Base-by-base conservation (phyloP, 2,113 vertebrate species). In the Donacobius atricapilla region DNA sequence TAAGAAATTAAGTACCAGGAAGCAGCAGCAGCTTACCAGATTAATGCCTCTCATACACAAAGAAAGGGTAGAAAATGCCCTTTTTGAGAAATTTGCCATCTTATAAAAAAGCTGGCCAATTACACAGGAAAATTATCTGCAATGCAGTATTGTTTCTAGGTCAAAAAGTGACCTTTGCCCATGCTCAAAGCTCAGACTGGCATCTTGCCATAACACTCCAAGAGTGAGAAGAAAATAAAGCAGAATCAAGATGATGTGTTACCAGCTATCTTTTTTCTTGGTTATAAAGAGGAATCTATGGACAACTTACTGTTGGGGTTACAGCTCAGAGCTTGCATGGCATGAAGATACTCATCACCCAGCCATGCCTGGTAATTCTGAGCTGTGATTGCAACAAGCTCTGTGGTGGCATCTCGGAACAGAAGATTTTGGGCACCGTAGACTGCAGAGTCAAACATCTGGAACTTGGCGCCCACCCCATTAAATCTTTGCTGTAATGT, bases 321-420 rank as follows among this genome's bases (percentile, higher is more conserved):
- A 71, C 99, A 99, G 97, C 98, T 98, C 97, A 99, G 97, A 37
- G 98, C 99, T 80, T 78, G 97, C 95, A 99, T 80, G 54, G 98
- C 98, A 12, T 78, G 96, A 48, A 98, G 87, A 85, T 99, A 99
- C 45, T 95, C 93, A 2, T 35, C 93, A 39, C 99, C 99, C 97
- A 99, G 97, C 99, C 99, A 99, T 0, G 85, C 92, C 77, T 98
- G 97, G 22, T 99, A 99, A 56, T 98, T 98, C 48, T 99, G 98
- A 3, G 90, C 96, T 73, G 96, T 87, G 3, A 97, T 96, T 45
- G 65, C 63, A 70, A 97, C 47, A 10, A 99, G 98, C 63, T 96
- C 95, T 20, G 83, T 92, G 51, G 99, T 98, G 35, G 92, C 80
- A 13, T 99, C 97, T 88, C 98, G 99, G 97, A 99, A 99, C 44